Conservation (phyloP, 2,888 invertebrate genomes). For the Heteromyza rotundicornis region DNA sequence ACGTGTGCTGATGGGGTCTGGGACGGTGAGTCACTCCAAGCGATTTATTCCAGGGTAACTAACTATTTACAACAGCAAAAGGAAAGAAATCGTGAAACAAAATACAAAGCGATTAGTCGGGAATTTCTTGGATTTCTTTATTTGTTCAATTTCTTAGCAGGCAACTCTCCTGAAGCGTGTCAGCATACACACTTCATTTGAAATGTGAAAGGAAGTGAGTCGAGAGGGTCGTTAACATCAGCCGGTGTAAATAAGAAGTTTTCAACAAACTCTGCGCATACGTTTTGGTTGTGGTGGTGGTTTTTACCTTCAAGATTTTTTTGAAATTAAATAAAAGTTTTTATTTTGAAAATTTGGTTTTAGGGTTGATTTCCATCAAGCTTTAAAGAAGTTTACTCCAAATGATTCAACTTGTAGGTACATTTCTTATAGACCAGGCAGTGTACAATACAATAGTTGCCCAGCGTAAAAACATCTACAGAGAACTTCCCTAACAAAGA, state of each 20-base stretch:
- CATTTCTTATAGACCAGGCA: no score
- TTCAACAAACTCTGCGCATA: not conserved
- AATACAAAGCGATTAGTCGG: no score
- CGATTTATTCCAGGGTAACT: not conserved
- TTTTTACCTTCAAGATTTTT: not conserved
- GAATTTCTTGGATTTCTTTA: no score
- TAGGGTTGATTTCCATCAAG: no score
- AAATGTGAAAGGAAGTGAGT: not conserved
- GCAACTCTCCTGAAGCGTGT: not conserved
- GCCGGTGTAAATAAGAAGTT: not conserved
- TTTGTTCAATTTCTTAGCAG: no score
- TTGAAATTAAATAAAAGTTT: no score
- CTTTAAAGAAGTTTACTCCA: no score
- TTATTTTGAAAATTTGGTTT: no score
- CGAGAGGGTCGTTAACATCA: not conserved
- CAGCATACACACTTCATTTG: not conserved
- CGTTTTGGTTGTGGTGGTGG: not conserved
- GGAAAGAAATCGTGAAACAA: not conserved
- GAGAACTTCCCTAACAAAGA: not conserved
- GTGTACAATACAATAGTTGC: no score
- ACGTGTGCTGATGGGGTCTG: not conserved
- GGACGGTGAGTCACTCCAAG: not conserved
- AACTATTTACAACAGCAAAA: not conserved
- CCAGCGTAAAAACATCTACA: not conserved
- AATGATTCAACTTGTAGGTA: no score